Conservation (phyloP, 2,113 vertebrate genomes). For the Pycnonotus jocosus region DNA sequence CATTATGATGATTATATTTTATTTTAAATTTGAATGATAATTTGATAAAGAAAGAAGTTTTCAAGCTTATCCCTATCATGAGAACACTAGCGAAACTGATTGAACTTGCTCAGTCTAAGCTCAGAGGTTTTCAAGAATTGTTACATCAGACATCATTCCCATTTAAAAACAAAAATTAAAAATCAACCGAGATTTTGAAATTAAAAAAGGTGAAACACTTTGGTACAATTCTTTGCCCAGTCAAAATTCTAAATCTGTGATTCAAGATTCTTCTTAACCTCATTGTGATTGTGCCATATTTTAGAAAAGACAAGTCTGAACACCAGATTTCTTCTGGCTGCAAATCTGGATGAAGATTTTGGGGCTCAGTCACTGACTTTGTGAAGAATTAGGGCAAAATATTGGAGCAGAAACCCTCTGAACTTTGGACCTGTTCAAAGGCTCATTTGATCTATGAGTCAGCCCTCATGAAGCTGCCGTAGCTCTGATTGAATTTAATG, state of each 20-base stretch:
- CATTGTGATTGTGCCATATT: neutral
- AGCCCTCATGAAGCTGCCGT: neutral
- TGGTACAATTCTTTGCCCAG: neutral
- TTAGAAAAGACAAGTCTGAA: neutral
- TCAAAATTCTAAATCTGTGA: neutral
- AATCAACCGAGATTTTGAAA: neutral
- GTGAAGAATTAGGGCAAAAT: neutral
- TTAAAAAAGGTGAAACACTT: neutral
- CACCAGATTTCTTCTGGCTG: neutral
- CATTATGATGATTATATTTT: neutral
- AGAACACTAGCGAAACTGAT: neutral
- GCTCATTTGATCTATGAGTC: neutral
- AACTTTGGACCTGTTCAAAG: neutral
- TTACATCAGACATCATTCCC: neutral
- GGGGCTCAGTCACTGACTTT: neutral
- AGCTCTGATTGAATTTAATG: slow-evolving; percentile 17
- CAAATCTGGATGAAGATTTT: neutral
- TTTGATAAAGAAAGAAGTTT: neutral
- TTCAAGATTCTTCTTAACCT: neutral
- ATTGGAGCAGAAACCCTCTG: neutral
- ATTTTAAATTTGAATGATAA: neutral
- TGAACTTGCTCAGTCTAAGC: neutral
- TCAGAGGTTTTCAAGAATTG: neutral
- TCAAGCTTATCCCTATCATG: neutral
- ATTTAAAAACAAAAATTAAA: neutral